Percentiles rank a stretch among this genome's conserved stretches.
Conservation (phyloP, 2,113 vertebrate species). For the Labeo catla region DNA sequence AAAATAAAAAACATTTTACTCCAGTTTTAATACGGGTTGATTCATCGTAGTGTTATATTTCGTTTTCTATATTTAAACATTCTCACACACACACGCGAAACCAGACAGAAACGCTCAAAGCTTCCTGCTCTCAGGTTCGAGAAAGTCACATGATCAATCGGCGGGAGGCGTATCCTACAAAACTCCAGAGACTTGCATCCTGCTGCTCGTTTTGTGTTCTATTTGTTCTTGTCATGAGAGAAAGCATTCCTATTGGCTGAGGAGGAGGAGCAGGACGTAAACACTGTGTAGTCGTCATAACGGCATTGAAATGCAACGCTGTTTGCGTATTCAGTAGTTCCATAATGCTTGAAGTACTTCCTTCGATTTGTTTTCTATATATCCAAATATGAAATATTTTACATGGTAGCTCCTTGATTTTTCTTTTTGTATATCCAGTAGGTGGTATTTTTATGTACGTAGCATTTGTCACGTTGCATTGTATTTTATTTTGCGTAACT, state of each 20-base stretch:
- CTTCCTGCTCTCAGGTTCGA: constrained; percentile 5
- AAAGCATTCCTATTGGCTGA: constrained; percentile 43
- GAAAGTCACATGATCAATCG: constrained; percentile 27
- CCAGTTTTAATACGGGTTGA: constrained; percentile 42
- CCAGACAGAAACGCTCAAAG: constrained; percentile 26
- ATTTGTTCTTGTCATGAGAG: constrained; percentile 26
- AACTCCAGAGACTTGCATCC: constrained; percentile 13
- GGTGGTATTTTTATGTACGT: constrained; percentile 36
- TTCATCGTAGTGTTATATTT: constrained; percentile 56
- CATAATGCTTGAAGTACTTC: constrained; percentile 40
- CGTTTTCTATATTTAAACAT: constrained; percentile 44
- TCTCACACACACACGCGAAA: constrained; percentile 35
- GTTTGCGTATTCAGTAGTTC: constrained; percentile 45
- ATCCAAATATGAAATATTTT: constrained; percentile 58
- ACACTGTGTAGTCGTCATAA: constrained; percentile 46
- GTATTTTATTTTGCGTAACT: constrained; percentile 42
- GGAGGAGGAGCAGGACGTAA: constrained; percentile 52
- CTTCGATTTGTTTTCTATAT: constrained; percentile 35
- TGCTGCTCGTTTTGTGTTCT: neutral
- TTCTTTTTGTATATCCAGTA: constrained; percentile 42
- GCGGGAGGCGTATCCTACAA: constrained; percentile 21
- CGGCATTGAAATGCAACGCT: constrained; percentile 6
- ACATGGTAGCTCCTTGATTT: constrained; percentile 49
- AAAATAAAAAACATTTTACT: constrained; percentile 41
- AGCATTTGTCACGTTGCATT: constrained; percentile 48